A percentile compares a stretch with the other conserved stretches of the same genome.
These are phyloP conservation scores for Xiphorhynchus elegans DNA, from an alignment of 2,113 vertebrate species.

Conservation along the genomic window DNA sequence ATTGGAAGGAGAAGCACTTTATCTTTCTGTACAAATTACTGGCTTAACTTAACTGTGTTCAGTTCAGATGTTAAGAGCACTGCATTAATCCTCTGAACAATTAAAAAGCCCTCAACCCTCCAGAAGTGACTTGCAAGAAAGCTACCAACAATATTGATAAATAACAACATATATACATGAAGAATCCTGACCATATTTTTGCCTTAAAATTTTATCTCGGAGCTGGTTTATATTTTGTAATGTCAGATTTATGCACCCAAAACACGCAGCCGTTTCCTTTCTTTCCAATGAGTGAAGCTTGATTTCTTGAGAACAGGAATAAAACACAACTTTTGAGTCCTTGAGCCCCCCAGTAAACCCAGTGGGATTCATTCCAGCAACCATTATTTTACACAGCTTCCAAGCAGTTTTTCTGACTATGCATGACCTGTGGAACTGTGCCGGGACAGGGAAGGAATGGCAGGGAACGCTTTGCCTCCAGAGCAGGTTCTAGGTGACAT, in stretches of 20 bases:
- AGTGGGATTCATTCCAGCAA: neutral
- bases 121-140: conserved; percentile 14
- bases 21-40: conserved; percentile 42
- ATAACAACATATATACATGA: neutral
- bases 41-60: conserved; percentile 43
- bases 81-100: conserved; percentile 53
- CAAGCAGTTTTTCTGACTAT: neutral
- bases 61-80: conserved; percentile 39
- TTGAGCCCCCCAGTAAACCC: neutral
- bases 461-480: neutral
- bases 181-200: neutral
- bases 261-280: neutral
- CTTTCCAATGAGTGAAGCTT: neutral
- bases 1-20: conserved; percentile 34
- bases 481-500: neutral
- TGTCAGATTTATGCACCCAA: neutral
- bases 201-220: neutral
- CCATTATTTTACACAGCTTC: neutral
- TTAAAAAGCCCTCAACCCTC: conserved; percentile 33
- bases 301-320: neutral
- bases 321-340: neutral
- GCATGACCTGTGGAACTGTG: neutral
- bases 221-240: neutral
- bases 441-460: neutral
- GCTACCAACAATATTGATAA: neutral